Percentiles rank a stretch among this genome's conserved stretches.
Evolutionary conservation across 2,113 vertebrate genomes (phyloP).

Genomic region (Ictidomys tridecemlineatus): DNA sequence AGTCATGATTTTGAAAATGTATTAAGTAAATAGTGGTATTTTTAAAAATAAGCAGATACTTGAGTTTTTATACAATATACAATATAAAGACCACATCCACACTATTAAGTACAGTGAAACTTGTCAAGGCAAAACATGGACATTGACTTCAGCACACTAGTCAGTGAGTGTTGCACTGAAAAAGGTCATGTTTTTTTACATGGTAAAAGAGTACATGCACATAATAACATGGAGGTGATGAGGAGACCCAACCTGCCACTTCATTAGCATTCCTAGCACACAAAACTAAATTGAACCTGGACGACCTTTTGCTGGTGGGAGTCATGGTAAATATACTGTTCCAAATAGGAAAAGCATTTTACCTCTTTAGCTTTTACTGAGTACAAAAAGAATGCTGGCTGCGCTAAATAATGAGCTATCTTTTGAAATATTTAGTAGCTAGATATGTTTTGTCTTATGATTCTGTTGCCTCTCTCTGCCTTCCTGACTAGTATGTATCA

Average conservation of each 20-base stretch:
- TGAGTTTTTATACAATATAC: not conserved
- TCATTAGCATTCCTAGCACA: conserved; percentile 10
- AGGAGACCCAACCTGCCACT: not conserved
- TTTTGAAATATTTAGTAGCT: conserved; percentile 58
- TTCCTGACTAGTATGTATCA: not conserved
- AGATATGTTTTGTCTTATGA: conserved; percentile 34
- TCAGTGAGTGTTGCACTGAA: not conserved
- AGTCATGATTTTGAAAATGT: conserved; percentile 48
- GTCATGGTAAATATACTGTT: conserved; percentile 1
- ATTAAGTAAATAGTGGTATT: not conserved
- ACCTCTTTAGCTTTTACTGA: conserved; percentile 46
- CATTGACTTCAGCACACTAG: not conserved
- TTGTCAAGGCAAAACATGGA: not conserved
- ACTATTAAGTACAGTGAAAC: conserved; percentile 3
- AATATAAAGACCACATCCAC: not conserved
- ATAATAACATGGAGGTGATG: not conserved
- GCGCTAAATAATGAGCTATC: not conserved
- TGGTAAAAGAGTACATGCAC: not conserved
- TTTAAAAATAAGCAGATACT: not conserved
- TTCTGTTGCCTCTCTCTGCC: conserved; percentile 32
- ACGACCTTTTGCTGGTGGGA: not conserved
- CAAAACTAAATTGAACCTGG: conserved; percentile 11
- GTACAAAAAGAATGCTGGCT: conserved; percentile 45
- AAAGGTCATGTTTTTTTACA: not conserved
- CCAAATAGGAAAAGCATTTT: conserved; percentile 33